These are phyloP conservation scores for Perizoma affinitatum DNA, from an alignment of 2,888 invertebrate species.

Conservation along the genomic window DNA sequence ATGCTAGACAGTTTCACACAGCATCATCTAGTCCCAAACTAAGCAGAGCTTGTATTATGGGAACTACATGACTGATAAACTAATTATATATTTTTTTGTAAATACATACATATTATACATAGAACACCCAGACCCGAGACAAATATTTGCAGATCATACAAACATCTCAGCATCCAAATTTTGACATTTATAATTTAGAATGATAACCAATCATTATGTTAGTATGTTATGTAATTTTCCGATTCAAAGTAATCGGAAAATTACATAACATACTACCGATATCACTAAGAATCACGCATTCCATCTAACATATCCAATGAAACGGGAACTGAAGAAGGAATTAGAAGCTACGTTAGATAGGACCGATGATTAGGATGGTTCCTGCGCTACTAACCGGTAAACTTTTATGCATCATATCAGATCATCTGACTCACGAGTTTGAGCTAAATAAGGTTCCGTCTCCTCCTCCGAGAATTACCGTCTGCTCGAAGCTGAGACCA, in stretches of 20 bases:
- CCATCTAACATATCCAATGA: conserved; percentile 24
- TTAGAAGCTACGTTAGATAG: conserved; percentile 39
- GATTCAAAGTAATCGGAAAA: conserved; percentile 1
- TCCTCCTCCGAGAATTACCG: conserved; percentile 31
- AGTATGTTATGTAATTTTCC: no score
- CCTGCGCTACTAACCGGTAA: conserved; percentile 43
- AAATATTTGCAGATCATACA: no score
- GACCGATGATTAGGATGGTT: conserved; percentile 34
- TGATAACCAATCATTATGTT: no score
- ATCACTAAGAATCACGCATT: conserved; percentile 27
- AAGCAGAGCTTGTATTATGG: no score
- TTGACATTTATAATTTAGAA: no score
- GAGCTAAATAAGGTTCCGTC: conserved; percentile 39
- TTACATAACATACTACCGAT: conserved; percentile 19
- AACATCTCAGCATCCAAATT: no score
- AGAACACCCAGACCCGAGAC: no score
- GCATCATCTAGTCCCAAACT: no score
- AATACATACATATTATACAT: no score
- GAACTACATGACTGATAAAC: no score
- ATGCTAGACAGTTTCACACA: no score
- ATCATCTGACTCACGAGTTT: conserved; percentile 42
- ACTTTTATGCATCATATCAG: conserved; percentile 42
- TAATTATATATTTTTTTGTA: no score
- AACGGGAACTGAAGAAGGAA: conserved; percentile 34
- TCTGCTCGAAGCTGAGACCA: conserved; percentile 10